Evolutionary conservation across 2,113 vertebrate genomes (phyloP).

Genomic region (Cyprinus carpio): DNA sequence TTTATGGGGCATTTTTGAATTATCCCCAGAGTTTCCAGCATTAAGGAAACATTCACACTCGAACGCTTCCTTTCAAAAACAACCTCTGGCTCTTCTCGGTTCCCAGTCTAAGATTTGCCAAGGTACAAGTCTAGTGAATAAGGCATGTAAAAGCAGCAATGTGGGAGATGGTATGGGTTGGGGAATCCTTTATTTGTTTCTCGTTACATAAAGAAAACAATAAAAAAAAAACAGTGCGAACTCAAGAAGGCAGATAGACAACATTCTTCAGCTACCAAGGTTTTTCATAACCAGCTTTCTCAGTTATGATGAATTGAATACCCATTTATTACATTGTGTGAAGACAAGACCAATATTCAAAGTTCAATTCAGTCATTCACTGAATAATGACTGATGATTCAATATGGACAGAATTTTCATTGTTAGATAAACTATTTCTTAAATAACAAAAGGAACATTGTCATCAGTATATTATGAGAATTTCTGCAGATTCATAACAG

Average conservation of each 20-base stretch:
- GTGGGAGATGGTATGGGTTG: neutral
- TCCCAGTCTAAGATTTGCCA: neutral
- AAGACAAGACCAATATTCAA: neutral
- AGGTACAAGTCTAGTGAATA: neutral
- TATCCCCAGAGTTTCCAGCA: neutral
- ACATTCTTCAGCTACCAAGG: neutral
- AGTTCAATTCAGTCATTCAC: neutral
- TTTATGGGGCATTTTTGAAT: slow-evolving; percentile 11
- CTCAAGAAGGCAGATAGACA: neutral
- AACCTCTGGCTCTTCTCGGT: neutral
- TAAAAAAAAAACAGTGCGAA: neutral
- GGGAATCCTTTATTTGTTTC: neutral
- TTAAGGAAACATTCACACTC: slow-evolving; percentile 29
- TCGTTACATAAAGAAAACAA: neutral
- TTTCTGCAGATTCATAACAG: neutral
- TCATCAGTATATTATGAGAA: neutral
- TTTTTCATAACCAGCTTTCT: neutral
- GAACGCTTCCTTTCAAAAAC: slow-evolving; percentile 33
- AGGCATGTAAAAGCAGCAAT: neutral
- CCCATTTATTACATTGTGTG: neutral
- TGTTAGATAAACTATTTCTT: neutral
- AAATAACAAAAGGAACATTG: neutral
- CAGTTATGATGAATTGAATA: neutral
- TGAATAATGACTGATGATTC: neutral
- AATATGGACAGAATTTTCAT: neutral